Evolutionary conservation across 2,113 vertebrate species (phyloP).

Genomic region (Papio anubis): DNA sequence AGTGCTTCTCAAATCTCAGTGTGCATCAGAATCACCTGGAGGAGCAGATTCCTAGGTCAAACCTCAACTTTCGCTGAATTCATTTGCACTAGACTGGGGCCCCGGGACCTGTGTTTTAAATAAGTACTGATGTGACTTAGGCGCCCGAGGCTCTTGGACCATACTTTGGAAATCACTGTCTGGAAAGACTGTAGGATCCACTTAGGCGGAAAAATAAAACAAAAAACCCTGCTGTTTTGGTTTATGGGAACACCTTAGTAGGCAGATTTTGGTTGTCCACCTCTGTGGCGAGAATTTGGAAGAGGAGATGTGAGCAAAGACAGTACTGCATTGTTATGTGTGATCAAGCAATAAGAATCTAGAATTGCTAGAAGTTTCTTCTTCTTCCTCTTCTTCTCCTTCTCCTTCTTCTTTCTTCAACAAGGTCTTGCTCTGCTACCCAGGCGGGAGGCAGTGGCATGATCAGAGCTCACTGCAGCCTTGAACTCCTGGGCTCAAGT

Average conservation of each 20-base stretch:
- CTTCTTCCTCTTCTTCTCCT: background rate
- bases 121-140: background rate
- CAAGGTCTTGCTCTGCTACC: background rate
- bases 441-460: background rate
- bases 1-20: background rate
- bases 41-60: background rate
- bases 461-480: background rate
- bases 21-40: background rate
- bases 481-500: background rate
- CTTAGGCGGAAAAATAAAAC: background rate
- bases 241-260: background rate
- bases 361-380: background rate
- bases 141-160: background rate
- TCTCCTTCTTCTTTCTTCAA: background rate
- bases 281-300: background rate
- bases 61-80: background rate
- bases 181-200: background rate
- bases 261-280: background rate
- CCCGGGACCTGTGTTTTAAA: background rate
- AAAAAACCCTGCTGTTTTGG: background rate
- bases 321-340: rapidly evolving
- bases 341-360: background rate
- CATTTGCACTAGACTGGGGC: background rate
- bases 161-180: background rate
- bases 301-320: background rate